Conservation (phyloP, 2,797 vertebrate genomes). For the Megaceryle alcyon region DNA sequence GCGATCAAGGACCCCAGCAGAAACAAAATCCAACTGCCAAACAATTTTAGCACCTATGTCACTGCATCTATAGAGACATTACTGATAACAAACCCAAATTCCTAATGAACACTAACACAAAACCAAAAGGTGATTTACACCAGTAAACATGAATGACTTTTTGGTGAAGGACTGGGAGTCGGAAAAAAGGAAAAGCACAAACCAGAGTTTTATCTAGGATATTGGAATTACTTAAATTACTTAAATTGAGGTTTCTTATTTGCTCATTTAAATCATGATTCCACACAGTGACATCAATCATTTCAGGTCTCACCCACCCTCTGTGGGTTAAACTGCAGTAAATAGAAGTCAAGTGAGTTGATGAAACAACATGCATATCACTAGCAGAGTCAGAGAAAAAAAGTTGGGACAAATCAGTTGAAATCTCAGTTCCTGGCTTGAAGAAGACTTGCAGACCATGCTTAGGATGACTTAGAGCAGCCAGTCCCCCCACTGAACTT, state of each 20-base stretch:
- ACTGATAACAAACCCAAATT: not conserved
- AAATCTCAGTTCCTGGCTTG: not conserved
- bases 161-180: not conserved
- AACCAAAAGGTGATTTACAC: not conserved
- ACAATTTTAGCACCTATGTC: not conserved
- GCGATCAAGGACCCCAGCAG: not conserved
- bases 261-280: not conserved
- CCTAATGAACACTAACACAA: not conserved
- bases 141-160: not conserved
- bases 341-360: not conserved
- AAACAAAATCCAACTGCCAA: not conserved
- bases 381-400: not conserved
- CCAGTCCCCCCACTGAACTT: not conserved
- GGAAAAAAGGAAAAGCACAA: not conserved
- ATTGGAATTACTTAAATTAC: not conserved
- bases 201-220: not conserved
- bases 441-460: not conserved
- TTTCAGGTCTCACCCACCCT: not conserved
- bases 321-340: not conserved
- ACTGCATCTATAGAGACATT: not conserved
- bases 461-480: not conserved
- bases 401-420: not conserved
- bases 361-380: not conserved
- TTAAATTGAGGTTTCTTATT: not conserved
- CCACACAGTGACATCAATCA: rapidly evolving